Conservation (phyloP, 2,888 invertebrate genomes). For the Cabera pusaria region DNA sequence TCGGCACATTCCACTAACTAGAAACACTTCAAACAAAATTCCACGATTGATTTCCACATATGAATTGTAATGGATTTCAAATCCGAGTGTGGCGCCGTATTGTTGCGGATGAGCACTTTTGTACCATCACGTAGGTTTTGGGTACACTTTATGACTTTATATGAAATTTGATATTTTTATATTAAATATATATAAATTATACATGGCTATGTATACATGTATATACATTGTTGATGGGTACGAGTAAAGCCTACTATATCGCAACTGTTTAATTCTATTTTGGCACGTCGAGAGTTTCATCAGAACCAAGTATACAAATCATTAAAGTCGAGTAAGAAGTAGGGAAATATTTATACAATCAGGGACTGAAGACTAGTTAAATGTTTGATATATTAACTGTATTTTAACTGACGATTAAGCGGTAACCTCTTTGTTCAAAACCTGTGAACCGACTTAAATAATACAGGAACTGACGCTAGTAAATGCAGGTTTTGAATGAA, state of each 20-base stretch:
- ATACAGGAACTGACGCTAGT: conserved; percentile 76
- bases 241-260: conserved; percentile 80
- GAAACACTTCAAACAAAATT: conserved; percentile 74
- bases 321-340: conserved; percentile 81
- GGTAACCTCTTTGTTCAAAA: conserved; percentile 78
- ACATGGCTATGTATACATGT: conserved; percentile 83
- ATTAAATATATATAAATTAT: conserved; percentile 83
- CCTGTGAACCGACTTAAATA: conserved; percentile 73
- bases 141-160: conserved; percentile 84
- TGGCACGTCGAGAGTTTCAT: conserved; percentile 81
- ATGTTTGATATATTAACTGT: conserved; percentile 83
- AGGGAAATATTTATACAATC: conserved; percentile 83
- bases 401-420: conserved; percentile 78
- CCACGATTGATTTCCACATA: conserved; percentile 80
- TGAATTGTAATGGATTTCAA: conserved; percentile 73
- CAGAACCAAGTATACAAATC: conserved; percentile 84
- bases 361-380: conserved; percentile 83
- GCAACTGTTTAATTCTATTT: conserved; percentile 83
- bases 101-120: conserved; percentile 74
- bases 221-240: conserved; percentile 83
- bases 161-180: conserved; percentile 83
- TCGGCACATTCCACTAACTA: conserved; percentile 83
- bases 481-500: conserved; percentile 80
- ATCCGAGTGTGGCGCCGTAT: conserved; percentile 75
- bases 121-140: conserved; percentile 83